phyloP scores from a whole-genome alignment of 2,888 invertebrate genomes.

The Netelia melanura region DNA sequence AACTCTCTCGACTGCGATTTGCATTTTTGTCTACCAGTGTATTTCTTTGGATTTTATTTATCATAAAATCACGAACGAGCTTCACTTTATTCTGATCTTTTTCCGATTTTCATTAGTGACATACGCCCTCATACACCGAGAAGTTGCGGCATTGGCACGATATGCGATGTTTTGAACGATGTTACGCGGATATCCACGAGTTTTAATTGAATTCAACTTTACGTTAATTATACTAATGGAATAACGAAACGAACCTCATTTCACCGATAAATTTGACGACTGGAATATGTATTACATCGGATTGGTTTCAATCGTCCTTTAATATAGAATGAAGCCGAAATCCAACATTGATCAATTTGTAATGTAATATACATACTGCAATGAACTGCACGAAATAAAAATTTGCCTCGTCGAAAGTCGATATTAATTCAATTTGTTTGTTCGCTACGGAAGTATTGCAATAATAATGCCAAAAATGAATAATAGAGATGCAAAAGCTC shows the following conservation, averaged over 20 bases:
- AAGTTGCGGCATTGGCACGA: too few relatives aligned
- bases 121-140: background rate
- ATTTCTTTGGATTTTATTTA: conserved; percentile 3
- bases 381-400: background rate
- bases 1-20: background rate
- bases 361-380: background rate
- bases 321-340: background rate
- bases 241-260: background rate
- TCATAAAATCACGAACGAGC: background rate
- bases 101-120: background rate
- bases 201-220: too few relatives aligned
- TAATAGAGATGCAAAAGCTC: background rate
- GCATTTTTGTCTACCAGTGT: background rate
- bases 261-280: background rate
- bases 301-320: background rate
- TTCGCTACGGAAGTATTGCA: background rate
- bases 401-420: background rate
- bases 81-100: background rate
- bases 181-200: too few relatives aligned
- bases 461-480: background rate
- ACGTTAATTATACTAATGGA: too few relatives aligned
- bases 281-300: conserved; percentile 8
- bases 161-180: too few relatives aligned
- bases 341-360: conserved; percentile 3
- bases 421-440: background rate